Evolutionary conservation across 30 jellyfish, hydroid and myxozoan genomes (phyloP).

Genomic region (Aurelia aurita complex sp. Pacific): DNA sequence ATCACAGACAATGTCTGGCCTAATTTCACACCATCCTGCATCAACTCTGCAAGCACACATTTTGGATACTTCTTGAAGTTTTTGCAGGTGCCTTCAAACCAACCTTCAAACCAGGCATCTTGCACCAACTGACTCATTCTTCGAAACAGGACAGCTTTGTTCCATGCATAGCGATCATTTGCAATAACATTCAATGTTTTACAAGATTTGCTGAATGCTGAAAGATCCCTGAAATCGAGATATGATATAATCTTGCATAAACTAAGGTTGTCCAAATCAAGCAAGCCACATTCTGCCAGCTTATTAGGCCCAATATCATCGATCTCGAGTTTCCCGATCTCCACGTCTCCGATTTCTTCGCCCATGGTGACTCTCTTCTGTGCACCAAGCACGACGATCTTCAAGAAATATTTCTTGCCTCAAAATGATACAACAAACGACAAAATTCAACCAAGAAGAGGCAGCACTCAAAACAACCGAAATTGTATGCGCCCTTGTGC

Average conservation of each 20-base stretch:
- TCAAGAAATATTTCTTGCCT: too few species aligned
- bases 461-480: too few species aligned
- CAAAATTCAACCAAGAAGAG: too few species aligned
- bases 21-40: conserved; percentile 37
- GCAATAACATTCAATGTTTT: conserved; percentile 38
- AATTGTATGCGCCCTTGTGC: too few species aligned
- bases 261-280: conserved; percentile 32
- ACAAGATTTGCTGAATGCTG: conserved; percentile 34
- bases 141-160: conserved; percentile 37
- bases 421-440: too few species aligned
- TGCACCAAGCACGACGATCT: too few species aligned
- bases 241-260: conserved; percentile 15
- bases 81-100: conserved; percentile 23
- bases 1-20: conserved; percentile 55
- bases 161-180: conserved; percentile 51
- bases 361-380: too few species aligned
- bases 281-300: conserved; percentile 14
- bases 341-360: too few species aligned
- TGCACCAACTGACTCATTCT: conserved; percentile 36
- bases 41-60: conserved; percentile 26
- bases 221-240: conserved; percentile 31
- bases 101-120: conserved; percentile 63
- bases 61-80: conserved; percentile 44
- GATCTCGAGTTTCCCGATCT: too few species aligned
- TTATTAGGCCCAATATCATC: too few species aligned